Evolutionary conservation across 2,888 invertebrate species (phyloP), one percentile per base, ranked within the genome.

Genomic region (Hybos culiciformis): DNA sequence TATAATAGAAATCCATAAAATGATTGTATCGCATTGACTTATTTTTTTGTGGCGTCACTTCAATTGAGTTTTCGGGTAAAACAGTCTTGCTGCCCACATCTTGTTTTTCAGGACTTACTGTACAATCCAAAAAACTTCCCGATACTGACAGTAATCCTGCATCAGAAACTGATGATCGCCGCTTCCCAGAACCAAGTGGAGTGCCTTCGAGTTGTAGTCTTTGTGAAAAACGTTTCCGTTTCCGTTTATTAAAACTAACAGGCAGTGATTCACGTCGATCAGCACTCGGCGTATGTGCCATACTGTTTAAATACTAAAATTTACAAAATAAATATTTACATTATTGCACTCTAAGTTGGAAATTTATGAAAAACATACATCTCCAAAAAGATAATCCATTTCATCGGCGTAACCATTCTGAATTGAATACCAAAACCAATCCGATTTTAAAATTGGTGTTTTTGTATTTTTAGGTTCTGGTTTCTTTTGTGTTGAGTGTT

Each of bases 361-460:
- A 19, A n/a, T 41, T 36, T n/a, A 4, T 34, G 3, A 17, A 17
- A 9, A 36, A 73, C 78, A 79, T 71, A 84, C 85, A 67, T 85
- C 83, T 67, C 84, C 83, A 59, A 87, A 88, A 15, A 82, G 72
- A 68, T 92, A 92, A 53, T 92, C 83, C 59, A 80, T 79, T 65
- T 94, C 96, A 58, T 86, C 84, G 48, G 91, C 88, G 51, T 85
- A 86, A 57, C 92, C 91, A 71, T 94, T 91, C 69, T 94, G 94
- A 48, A 96, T 88, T 38, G 93, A 92, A 31, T 87, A 88, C 96
- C 96, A 97, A 69, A 96, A 96, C 96, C 96, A 96, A 70, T 94
- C 90, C 6, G 85, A 85, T 67, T 86, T 88, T 42, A 91, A 82
- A 49, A 90, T 73, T 61, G 81, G 80, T 21, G 83, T 80, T 54